Evolutionary conservation across 2,797 vertebrate genomes (phyloP).

Genomic region (Gallinago solitaria): DNA sequence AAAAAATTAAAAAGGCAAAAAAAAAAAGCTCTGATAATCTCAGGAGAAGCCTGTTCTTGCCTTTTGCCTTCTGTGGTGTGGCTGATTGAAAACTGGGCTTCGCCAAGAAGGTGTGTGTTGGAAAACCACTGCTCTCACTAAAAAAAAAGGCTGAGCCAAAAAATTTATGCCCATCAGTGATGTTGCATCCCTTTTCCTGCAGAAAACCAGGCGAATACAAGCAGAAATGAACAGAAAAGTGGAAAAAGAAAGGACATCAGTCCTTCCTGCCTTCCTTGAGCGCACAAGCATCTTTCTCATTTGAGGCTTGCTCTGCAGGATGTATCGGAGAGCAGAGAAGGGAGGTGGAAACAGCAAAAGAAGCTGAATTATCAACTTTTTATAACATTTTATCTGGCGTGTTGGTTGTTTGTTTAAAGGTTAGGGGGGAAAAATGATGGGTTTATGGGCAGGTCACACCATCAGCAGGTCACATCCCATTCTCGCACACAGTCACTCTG

Average conservation of each 20-base stretch:
- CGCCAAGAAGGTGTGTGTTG: neutral
- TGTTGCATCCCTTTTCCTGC: neutral
- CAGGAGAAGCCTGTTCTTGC: neutral
- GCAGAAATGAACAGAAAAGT: neutral
- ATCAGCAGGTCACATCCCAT: neutral
- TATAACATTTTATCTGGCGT: accelerated
- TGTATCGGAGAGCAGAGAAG: neutral
- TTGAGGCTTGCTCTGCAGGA: neutral
- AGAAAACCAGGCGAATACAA: neutral
- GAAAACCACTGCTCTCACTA: neutral
- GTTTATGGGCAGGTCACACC: neutral
- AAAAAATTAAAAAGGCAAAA: neutral
- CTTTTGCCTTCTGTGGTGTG: neutral
- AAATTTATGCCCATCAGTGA: neutral
- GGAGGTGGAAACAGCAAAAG: neutral
- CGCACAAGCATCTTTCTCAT: neutral
- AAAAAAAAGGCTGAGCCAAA: neutral
- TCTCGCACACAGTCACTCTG: neutral
- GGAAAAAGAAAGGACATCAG: neutral
- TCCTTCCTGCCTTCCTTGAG: neutral
- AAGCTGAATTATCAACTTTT: neutral
- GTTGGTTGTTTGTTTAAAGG: neutral
- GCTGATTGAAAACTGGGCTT: neutral
- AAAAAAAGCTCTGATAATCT: neutral
- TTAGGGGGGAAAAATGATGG: neutral